A percentile compares a stretch with the other conserved stretches of the same genome.
These are phyloP conservation scores for Brachionus plicatilis DNA, from an alignment of 1,140 invertebrate genomes.

Conservation along the genomic window DNA sequence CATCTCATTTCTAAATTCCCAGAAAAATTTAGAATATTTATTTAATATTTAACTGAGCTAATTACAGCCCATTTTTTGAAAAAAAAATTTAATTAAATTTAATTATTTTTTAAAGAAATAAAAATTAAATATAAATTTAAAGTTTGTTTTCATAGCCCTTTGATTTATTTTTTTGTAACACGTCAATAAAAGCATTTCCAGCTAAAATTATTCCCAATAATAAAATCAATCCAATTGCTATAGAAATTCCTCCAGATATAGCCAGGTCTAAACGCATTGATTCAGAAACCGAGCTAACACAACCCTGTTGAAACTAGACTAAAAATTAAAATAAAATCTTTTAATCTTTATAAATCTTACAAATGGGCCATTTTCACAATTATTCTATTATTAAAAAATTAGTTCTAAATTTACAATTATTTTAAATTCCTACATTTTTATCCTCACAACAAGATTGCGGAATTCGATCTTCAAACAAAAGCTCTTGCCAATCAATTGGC, in stretches of 20 bases:
- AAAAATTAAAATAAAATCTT: neutral
- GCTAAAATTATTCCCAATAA: neutral
- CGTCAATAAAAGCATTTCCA: neutral
- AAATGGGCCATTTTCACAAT: neutral
- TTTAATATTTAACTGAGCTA: neutral
- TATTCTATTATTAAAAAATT: neutral
- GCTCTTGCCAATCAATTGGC: neutral
- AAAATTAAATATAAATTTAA: neutral
- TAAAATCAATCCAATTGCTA: neutral
- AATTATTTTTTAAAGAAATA: neutral
- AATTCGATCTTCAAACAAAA: neutral
- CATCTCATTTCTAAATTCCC: neutral
- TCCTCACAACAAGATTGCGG: neutral
- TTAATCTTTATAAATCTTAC: neutral
- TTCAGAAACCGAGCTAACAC: neutral
- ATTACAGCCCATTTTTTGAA: neutral
- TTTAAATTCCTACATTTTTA: neutral
- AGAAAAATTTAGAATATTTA: no score
- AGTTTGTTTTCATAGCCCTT: neutral
- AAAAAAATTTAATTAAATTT: neutral
- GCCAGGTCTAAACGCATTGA: neutral
- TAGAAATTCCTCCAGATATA: constrained; percentile 7
- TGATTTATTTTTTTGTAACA: neutral
- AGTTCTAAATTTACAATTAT: neutral
- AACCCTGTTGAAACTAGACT: neutral